Evolutionary conservation across 2,888 invertebrate species (phyloP).

Genomic region (Brenthis hecate): DNA sequence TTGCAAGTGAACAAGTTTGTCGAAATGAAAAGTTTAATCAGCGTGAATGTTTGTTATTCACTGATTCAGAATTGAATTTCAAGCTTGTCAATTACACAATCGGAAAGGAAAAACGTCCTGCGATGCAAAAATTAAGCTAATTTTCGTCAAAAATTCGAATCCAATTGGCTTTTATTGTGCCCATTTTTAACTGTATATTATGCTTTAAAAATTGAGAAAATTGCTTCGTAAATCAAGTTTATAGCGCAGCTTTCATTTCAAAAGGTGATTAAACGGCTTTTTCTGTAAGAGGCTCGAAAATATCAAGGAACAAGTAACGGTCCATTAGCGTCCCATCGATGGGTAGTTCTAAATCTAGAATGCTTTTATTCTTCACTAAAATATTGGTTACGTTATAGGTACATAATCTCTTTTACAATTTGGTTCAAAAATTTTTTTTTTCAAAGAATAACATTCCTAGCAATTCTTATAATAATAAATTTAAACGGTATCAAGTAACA

Average conservation of each 20-base stretch:
- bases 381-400: no score
- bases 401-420: no score
- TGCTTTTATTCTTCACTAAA: background rate
- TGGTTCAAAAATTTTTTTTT: no score
- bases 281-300: constrained; percentile 18
- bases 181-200: constrained; percentile 11
- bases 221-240: constrained; percentile 24
- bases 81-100: constrained; percentile 39
- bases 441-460: no score
- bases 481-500: no score
- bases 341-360: constrained; percentile 4
- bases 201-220: constrained; percentile 21
- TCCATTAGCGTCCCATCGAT: constrained; percentile 20
- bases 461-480: no score
- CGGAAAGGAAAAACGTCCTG: constrained; percentile 29
- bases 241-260: constrained; percentile 18
- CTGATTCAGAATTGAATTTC: constrained; percentile 34
- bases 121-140: constrained; percentile 30
- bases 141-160: constrained; percentile 24
- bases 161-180: constrained; percentile 9
- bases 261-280: constrained; percentile 21
- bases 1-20: constrained; percentile 35
- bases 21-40: constrained; percentile 39
- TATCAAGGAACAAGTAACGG: constrained; percentile 17
- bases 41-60: constrained; percentile 38